phyloP scores from a whole-genome alignment of 2,797 vertebrate genomes.

The Cuniculus paca region DNA sequence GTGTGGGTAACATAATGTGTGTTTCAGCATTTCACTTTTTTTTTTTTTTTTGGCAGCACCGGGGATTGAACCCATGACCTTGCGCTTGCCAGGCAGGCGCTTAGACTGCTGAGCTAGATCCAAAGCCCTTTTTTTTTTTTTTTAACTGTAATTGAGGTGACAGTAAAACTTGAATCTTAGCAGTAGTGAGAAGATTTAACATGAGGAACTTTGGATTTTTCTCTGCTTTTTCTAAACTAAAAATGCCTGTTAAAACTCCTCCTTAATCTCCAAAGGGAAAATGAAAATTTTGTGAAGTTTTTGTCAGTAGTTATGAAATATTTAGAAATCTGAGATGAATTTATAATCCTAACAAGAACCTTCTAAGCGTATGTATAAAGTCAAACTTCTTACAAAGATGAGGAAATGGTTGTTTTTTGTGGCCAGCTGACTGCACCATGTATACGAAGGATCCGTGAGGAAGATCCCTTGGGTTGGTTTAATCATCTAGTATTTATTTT shows the following conservation, averaged over 20 bases:
- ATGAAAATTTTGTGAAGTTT: not conserved
- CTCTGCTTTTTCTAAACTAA: constrained; percentile 51
- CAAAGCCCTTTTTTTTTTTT: not conserved
- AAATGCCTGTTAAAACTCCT: constrained; percentile 7
- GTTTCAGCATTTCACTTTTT: not conserved
- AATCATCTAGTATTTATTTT: not conserved
- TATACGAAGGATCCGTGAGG: not conserved
- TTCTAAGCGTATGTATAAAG: not conserved
- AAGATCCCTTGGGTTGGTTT: not conserved
- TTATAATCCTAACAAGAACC: not conserved
- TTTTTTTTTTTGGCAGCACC: no score
- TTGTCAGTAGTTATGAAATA: constrained; percentile 28
- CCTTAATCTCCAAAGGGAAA: constrained; percentile 34
- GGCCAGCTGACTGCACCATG: not conserved
- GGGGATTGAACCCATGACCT: no score
- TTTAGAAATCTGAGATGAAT: constrained; percentile 24
- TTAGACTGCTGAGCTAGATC: no score
- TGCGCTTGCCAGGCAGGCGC: no score
- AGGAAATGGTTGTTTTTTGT: constrained; percentile 1
- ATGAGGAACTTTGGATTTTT: not conserved
- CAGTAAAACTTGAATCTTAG: not conserved
- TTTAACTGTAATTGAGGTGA: not conserved
- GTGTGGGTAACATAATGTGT: not conserved
- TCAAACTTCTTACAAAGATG: not conserved
- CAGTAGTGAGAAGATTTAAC: not conserved